Conservation (phyloP, 2,113 vertebrate species). For the Tautogolabrus adspersus region DNA sequence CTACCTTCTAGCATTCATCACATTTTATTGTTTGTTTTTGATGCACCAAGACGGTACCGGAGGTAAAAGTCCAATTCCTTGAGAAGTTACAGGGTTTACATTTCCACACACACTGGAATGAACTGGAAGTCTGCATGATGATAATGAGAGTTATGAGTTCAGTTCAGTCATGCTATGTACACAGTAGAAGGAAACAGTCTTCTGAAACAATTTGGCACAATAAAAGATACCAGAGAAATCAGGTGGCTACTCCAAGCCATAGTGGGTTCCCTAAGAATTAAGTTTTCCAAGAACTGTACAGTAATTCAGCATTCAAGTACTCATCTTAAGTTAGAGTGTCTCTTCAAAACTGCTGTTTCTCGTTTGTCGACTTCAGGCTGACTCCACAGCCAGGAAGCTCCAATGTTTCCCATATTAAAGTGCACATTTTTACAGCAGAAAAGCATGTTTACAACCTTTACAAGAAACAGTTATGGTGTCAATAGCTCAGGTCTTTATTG, state of each 20-base stretch:
- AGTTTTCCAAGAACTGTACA: no score
- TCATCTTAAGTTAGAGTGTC: no score
- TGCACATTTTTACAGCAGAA: no score
- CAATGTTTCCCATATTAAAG: no score
- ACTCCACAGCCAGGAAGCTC: no score
- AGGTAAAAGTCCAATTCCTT: background rate
- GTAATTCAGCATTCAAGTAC: no score
- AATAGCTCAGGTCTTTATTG: no score
- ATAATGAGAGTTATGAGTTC: background rate
- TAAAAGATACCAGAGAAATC: background rate
- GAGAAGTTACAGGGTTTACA: background rate
- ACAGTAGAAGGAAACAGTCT: background rate
- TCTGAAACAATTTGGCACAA: background rate
- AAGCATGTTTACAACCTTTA: no score
- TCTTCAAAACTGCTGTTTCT: no score
- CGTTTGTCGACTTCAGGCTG: no score
- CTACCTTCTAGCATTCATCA: constrained; percentile 37
- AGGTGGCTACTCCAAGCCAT: background rate
- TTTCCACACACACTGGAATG: background rate
- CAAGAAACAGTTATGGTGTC: no score
- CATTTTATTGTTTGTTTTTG: constrained; percentile 9
- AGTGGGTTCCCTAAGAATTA: background rate
- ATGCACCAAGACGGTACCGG: background rate
- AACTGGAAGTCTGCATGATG: background rate
- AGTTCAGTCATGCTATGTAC: background rate